Conservation (phyloP, 2,797 vertebrate species). For the Semotilus atromaculatus region DNA sequence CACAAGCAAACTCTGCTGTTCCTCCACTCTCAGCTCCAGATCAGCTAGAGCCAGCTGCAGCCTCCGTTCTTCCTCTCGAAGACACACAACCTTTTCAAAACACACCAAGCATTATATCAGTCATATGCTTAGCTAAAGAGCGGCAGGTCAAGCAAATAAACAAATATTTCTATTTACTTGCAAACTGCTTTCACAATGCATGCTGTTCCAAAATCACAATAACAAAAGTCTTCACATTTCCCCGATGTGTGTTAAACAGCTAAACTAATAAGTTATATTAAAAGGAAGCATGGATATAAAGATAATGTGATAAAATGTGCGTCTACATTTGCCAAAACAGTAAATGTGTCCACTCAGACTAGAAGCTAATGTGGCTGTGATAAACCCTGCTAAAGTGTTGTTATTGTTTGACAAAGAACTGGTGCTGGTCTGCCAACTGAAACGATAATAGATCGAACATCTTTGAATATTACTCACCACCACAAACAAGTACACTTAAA, state of each 20-base stretch:
- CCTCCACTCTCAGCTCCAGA: constrained; percentile 93
- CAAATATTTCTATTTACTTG: background rate
- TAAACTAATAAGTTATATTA: background rate
- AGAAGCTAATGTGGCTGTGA: background rate
- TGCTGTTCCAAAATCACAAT: background rate
- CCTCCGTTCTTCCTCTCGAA: constrained; percentile 94
- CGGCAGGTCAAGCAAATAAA: background rate
- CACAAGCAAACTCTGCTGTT: constrained; percentile 88
- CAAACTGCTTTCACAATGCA: background rate
- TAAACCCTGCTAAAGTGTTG: background rate
- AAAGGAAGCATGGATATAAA: background rate
- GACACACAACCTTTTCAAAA: constrained; percentile 87
- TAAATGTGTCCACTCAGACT: constrained; percentile 8
- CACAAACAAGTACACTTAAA: background rate
- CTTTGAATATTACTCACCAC: background rate
- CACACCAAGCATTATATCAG: background rate
- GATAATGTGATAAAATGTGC: constrained; percentile 11
- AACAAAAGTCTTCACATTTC: constrained; percentile 2
- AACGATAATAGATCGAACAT: background rate
- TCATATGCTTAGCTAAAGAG: background rate
- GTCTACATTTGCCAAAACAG: constrained; percentile 7
- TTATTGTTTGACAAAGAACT: background rate
- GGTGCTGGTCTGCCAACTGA: background rate
- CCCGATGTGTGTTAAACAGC: background rate
- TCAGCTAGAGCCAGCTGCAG: constrained; percentile 91